phyloP scores from a whole-genome alignment of 2,888 invertebrate genomes.

The Caenorhabditis plicata region DNA sequence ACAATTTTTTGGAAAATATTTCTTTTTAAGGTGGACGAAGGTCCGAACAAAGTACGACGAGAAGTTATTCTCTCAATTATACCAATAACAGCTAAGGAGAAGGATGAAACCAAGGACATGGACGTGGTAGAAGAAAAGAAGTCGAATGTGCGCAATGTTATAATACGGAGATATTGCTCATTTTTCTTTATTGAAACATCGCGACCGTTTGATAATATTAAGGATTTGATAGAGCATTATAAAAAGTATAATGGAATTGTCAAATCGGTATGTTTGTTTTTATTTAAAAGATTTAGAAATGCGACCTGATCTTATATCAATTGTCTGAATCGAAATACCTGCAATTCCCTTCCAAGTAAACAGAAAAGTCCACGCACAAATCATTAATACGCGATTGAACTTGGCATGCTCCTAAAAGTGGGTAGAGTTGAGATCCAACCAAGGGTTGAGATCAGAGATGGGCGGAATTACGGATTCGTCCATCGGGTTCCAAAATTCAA shows the following conservation, averaged over 20 bases:
- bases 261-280: no score
- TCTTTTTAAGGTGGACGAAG: background rate
- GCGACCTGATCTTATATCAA: no score
- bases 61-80: constrained; percentile 20
- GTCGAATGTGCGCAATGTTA: constrained; percentile 9
- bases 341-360: no score
- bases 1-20: background rate
- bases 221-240: constrained; percentile 11
- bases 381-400: no score
- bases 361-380: no score
- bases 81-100: constrained; percentile 1
- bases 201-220: constrained; percentile 10
- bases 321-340: no score
- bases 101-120: constrained; percentile 5
- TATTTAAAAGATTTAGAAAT: no score
- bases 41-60: constrained; percentile 7
- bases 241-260: constrained; percentile 10
- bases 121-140: background rate
- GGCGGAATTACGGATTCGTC: no score
- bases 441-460: no score
- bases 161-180: constrained; percentile 5
- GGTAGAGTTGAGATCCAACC: no score
- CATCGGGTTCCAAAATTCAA: no score
- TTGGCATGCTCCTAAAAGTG: no score
- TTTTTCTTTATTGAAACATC: constrained; percentile 12